Base-by-base conservation (phyloP, 2,888 invertebrate genomes). In the Drosophila merina region DNA sequence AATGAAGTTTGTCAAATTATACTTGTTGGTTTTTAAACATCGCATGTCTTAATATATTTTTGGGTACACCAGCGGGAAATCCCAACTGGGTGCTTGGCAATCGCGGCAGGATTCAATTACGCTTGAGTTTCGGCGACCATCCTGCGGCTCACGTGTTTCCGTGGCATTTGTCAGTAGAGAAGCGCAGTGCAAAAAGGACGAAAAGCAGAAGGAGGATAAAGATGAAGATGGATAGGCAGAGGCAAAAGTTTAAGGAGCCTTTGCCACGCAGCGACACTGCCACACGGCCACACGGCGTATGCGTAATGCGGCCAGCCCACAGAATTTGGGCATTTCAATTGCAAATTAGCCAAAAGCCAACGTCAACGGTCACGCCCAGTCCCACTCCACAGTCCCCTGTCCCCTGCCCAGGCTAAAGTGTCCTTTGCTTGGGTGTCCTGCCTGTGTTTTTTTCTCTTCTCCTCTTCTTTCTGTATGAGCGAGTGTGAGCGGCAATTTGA, bases 301-400 rank as follows among this genome's bases (percentile, higher is more conserved):
- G 75, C 84, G 73, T 81, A 79, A 79, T 75, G 71, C 71, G 83
- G 56, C 59, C 76, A 49, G 51, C 62, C 68, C 67, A 68, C 67
- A 58, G 73, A 79, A 81, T 79, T 85, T 76, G 83, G 86, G 84
- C 80, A 82, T 82, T 82, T 82, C 81, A 83, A 82, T 82, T 82
- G 81, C 81, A 82, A 82, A 82, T 82, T 86, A 82, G 84, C 86
- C 70, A 54, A 57, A 57, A 68, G 57, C 63, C 45, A 45, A 64
- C 64, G 50, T 63, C 63, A 64, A 63, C 64, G 64, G 36, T 33
- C 10, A 30, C 60, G 49, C 62, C 62, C 49, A 20, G 12, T 26
- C 33, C 12, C 62, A 62, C 5, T 6, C 20, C 8, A 4, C 30
- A 30, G 36, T 57, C 54, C 55, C 30, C 30, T 28, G n/a, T 4